Percentiles rank a stretch among this genome's conserved stretches.
These are phyloP conservation scores for Toxotes jaculatrix DNA, from an alignment of 2,113 vertebrate genomes.

Conservation along the genomic window DNA sequence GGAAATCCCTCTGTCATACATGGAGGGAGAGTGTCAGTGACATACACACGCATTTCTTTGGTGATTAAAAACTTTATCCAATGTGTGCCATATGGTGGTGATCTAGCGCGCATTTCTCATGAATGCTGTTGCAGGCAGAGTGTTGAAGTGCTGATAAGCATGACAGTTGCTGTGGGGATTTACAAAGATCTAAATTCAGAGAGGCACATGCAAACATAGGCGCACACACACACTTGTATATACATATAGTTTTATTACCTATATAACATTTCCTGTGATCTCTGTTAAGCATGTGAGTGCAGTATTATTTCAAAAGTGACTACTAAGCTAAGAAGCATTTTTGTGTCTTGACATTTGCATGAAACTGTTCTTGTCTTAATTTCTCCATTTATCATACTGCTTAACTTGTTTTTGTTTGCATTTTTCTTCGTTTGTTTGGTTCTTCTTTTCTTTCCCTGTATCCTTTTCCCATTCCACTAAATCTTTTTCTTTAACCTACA, in stretches of 20 bases:
- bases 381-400: conserved; percentile 30
- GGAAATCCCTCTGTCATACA: conserved; percentile 35
- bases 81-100: conserved; percentile 22
- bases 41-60: conserved; percentile 11
- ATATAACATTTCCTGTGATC: background rate
- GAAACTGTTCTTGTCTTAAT: conserved; percentile 46
- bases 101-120: conserved; percentile 21
- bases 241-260: background rate
- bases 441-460: conserved; percentile 58
- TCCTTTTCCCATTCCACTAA: conserved; percentile 58
- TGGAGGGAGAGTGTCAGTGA: conserved; percentile 5
- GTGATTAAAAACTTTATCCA: conserved; percentile 35
- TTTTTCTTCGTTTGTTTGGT: conserved; percentile 66
- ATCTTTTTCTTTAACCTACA: conserved; percentile 54
- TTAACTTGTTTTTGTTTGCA: conserved; percentile 67
- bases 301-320: background rate
- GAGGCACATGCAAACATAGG: conserved; percentile 2
- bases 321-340: background rate
- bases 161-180: conserved; percentile 38
- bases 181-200: conserved; percentile 26
- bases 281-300: background rate
- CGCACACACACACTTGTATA: background rate
- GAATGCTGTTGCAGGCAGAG: conserved; percentile 13
- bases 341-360: conserved; percentile 46
- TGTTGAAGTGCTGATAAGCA: conserved; percentile 44